Conservation (phyloP, 2,888 invertebrate genomes). For the Blera fallax region DNA sequence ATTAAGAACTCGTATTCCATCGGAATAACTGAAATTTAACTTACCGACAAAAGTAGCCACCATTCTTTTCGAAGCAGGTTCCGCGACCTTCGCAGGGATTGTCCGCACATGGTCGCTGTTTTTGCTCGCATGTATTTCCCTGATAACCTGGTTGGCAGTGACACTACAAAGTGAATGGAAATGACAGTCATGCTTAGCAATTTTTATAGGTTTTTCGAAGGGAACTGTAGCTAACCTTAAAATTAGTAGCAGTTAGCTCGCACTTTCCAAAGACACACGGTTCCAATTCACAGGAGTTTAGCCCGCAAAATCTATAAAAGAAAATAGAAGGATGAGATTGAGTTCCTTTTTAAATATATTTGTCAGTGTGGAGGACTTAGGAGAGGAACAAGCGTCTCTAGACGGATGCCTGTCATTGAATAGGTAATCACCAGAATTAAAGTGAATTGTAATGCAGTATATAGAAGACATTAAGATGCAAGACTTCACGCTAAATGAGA, state of each 20-base stretch:
- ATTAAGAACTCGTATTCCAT: neutral
- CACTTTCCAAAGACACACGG: slow-evolving; percentile 84
- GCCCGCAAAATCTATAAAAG: slow-evolving; percentile 85
- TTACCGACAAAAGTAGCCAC: slow-evolving; percentile 86
- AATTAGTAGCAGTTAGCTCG: slow-evolving; percentile 81
- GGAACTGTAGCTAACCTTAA: slow-evolving; percentile 75
- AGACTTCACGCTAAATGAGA: no score
- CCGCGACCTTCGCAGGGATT: slow-evolving; percentile 90
- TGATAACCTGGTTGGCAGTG: slow-evolving; percentile 87
- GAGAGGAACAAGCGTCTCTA: no score
- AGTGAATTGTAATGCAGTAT: no score
- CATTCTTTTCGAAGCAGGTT: slow-evolving; percentile 87
- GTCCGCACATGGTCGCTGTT: slow-evolving; percentile 87
- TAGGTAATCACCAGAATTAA: no score
- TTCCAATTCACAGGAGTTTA: slow-evolving; percentile 88
- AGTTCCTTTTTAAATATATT: no score
- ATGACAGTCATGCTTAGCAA: neutral
- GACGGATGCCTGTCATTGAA: no score
- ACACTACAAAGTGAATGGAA: slow-evolving; percentile 81
- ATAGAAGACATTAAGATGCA: no score
- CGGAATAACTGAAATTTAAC: neutral
- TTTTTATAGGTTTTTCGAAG: neutral
- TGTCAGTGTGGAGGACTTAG: no score
- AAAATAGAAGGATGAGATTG: neutral
- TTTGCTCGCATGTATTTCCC: slow-evolving; percentile 87